Evolutionary conservation across 2,113 vertebrate genomes (phyloP).

Genomic region (Lasiurus cinereus): DNA sequence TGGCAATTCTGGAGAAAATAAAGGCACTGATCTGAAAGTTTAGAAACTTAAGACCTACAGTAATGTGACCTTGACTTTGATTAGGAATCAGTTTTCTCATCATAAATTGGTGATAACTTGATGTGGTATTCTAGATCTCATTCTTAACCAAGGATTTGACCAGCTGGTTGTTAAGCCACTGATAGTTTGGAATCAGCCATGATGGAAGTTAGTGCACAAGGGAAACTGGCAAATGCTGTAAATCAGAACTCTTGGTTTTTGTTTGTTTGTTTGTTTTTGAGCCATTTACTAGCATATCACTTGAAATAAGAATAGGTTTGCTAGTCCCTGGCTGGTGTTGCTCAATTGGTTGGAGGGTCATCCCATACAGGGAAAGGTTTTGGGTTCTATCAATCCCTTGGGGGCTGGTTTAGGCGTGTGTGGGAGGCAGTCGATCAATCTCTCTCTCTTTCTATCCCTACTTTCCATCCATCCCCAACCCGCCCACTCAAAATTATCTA

Average conservation of each 20-base stretch:
- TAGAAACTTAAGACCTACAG: neutral
- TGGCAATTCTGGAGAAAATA: neutral
- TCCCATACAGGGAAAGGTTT: too few relatives aligned
- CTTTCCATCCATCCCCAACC: neutral
- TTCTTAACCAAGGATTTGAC: neutral
- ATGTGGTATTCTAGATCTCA: neutral
- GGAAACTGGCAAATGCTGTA: neutral
- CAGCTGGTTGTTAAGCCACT: neutral
- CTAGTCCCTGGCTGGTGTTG: neutral
- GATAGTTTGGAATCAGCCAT: neutral
- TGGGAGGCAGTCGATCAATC: too few relatives aligned
- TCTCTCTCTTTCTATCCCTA: too few relatives aligned
- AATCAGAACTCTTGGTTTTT: neutral
- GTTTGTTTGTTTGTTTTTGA: neutral
- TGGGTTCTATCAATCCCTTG: too few relatives aligned
- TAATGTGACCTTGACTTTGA: neutral
- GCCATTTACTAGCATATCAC: neutral
- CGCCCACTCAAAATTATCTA: neutral
- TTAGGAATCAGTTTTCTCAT: conserved; percentile 40
- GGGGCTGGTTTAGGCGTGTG: too few relatives aligned
- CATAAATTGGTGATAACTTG: neutral
- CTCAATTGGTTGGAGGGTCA: too few relatives aligned
- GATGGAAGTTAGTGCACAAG: neutral
- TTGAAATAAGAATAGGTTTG: conserved; percentile 28
- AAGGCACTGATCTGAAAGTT: neutral